phyloP scores from a whole-genome alignment of 2,113 vertebrate genomes.

The Perognathus longimembris region DNA sequence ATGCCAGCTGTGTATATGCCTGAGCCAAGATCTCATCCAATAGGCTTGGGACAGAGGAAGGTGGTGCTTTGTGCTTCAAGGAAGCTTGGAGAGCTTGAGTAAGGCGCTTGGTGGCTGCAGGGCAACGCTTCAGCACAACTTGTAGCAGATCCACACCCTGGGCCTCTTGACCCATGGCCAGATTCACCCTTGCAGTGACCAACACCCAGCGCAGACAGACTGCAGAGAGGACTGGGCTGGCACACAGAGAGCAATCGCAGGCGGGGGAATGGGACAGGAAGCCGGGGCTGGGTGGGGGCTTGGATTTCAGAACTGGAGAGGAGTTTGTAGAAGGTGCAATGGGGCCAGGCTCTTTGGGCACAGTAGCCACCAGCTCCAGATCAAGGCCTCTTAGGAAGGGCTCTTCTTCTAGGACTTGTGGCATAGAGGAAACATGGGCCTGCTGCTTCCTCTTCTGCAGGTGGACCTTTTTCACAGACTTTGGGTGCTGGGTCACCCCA shows the following conservation, averaged over 20 bases:
- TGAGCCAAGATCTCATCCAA: constrained; percentile 88
- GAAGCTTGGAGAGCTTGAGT: constrained; percentile 17
- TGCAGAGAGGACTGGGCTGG: constrained; percentile 86
- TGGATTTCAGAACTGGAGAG: constrained; percentile 85
- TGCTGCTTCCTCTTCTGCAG: constrained; percentile 86
- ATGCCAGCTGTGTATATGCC: constrained; percentile 87
- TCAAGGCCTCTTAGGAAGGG: constrained; percentile 85
- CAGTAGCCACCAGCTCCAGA: constrained; percentile 81
- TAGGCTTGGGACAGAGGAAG: neutral
- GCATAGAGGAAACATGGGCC: fast-evolving
- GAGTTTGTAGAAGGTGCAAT: constrained; percentile 76
- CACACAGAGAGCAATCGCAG: constrained; percentile 91
- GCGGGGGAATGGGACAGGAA: constrained; percentile 85
- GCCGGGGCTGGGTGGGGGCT: constrained; percentile 79
- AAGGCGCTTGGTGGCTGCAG: constrained; percentile 1
- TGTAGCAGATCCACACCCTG: constrained; percentile 82
- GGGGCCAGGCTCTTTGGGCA: constrained; percentile 54
- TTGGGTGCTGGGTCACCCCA: constrained; percentile 53
- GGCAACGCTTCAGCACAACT: constrained; percentile 83
- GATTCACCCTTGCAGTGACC: constrained; percentile 80
- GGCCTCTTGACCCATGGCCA: constrained; percentile 54
- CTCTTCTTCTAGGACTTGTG: constrained; percentile 77
- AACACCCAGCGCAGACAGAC: constrained; percentile 91
- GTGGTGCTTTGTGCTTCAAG: neutral
- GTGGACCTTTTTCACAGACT: constrained; percentile 85